phyloP scores from a whole-genome alignment of 92 coral and sea anemone species.

The Actinostola sp. region DNA sequence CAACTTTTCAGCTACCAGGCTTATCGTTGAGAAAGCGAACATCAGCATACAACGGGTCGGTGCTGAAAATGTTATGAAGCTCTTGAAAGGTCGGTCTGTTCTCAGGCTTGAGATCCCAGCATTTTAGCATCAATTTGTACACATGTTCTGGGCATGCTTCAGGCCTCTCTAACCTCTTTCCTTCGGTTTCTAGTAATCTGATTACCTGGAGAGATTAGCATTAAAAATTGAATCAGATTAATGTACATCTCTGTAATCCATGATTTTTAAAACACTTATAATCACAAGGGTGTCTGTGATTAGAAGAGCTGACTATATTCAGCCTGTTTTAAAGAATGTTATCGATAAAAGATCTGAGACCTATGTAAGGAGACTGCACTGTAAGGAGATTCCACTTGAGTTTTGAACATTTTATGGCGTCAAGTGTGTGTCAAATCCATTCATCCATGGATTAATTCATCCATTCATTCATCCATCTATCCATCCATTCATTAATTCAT shows the following conservation, averaged over 20 bases:
- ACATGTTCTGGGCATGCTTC: constrained; percentile 97
- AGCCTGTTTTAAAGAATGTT: no score
- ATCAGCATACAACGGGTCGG: constrained; percentile 95
- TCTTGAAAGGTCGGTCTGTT: constrained; percentile 92
- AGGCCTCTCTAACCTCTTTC: constrained; percentile 87
- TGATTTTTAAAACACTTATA: not conserved
- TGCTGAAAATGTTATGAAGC: constrained; percentile 88
- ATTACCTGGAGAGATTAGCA: constrained; percentile 62
- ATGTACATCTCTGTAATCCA: no score
- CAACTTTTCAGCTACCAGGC: constrained; percentile 10
- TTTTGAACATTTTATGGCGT: no score
- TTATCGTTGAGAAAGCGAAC: constrained; percentile 71
- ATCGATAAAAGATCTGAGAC: no score
- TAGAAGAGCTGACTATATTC: not conserved
- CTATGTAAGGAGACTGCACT: no score
- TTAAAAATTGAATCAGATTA: not conserved
- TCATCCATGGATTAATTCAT: no score
- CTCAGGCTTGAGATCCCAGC: constrained; percentile 98
- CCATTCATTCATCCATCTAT: no score
- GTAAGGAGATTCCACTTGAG: no score
- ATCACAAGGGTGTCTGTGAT: not conserved
- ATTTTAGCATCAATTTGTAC: constrained; percentile 90
- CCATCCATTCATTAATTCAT: no score
- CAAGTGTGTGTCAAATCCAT: no score
- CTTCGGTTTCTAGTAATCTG: constrained; percentile 85